Conservation (phyloP, 2,113 vertebrate species). For the Isurus oxyrinchus region DNA sequence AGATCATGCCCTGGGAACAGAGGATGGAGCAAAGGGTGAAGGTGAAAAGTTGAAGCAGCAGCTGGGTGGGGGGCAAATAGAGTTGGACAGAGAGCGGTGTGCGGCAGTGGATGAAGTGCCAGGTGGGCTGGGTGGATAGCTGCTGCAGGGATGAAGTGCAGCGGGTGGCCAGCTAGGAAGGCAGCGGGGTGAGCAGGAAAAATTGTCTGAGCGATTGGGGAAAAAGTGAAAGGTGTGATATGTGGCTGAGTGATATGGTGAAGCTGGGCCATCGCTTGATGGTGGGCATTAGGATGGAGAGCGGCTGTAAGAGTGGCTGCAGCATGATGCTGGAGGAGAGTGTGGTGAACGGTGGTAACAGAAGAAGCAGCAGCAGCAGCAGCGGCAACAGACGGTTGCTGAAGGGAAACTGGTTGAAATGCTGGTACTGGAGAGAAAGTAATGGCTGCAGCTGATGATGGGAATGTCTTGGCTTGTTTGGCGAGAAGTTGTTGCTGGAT, state of each 20-base stretch:
- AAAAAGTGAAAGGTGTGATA: slow-evolving; percentile 62
- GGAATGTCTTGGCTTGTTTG: slow-evolving; percentile 57
- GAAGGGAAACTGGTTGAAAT: slow-evolving; percentile 54
- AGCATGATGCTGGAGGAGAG: slow-evolving; percentile 71
- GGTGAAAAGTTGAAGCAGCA: slow-evolving; percentile 54
- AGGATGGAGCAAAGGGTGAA: slow-evolving; percentile 63
- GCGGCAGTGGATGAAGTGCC: slow-evolving; percentile 59
- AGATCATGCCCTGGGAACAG: slow-evolving; percentile 65
- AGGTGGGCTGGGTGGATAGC: slow-evolving; percentile 62
- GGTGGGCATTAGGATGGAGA: slow-evolving; percentile 49
- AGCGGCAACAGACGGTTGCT: slow-evolving; percentile 52
- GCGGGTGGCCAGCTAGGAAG: slow-evolving; percentile 54
- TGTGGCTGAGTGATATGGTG: slow-evolving; percentile 69
- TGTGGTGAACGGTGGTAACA: slow-evolving; percentile 69
- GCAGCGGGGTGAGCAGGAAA: slow-evolving; percentile 60
- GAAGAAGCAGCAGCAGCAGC: slow-evolving; percentile 46
- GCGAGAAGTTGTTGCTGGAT: slow-evolving; percentile 79
- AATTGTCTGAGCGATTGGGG: slow-evolving; percentile 53
- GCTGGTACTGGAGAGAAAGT: slow-evolving; percentile 55
- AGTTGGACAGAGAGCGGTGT: slow-evolving; percentile 58
- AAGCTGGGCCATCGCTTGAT: slow-evolving; percentile 62
- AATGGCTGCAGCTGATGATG: slow-evolving; percentile 47
- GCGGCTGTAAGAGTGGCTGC: slow-evolving; percentile 57
- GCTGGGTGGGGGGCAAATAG: slow-evolving; percentile 60
- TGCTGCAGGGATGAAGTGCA: slow-evolving; percentile 55